Evolutionary conservation across 37 sponge, comb jelly and placozoan species (phyloP), one percentile per base, ranked within the genome.

Genomic region (Petrosia ficiformis): DNA sequence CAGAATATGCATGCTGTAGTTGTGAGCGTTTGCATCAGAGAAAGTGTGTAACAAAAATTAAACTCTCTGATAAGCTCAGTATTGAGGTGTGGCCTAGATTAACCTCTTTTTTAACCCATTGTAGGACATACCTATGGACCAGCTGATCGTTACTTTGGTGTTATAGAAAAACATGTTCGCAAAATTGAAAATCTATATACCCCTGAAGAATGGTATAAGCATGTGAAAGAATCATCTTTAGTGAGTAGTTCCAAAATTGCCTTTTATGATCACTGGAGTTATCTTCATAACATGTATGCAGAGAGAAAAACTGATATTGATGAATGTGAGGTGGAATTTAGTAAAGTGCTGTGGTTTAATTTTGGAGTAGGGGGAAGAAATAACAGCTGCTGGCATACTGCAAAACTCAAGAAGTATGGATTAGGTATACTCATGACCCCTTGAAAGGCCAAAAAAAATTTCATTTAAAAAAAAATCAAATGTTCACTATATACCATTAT

Each of bases 71-170:
- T n/a, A n/a, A n/a, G n/a, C n/a, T n/a, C n/a, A n/a, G n/a, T n/a
- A n/a, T n/a, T n/a, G n/a, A n/a, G n/a, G n/a, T n/a, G n/a, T n/a
- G n/a, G n/a, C n/a, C n/a, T n/a, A n/a, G n/a, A n/a, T n/a, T n/a
- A n/a, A n/a, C n/a, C n/a, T n/a, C n/a, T n/a, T n/a, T n/a, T n/a
- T n/a, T n/a, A n/a, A n/a, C n/a, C n/a, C n/a, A n/a, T 82, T 22
- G 39, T 57, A 67, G 82, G 82, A 3, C 82, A 82, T 48, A 74
- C 82, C 35, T 82, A 82, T 74, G 82, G 82, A 30, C 57, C 75
- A 16, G 72, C 75, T 37, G 76, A 82, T 37, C 82, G 57, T 26
- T 29, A 59, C 32, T 80, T 80, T 72, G 77, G 76, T 41, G 48
- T 75, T 3, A 83, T 83, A 37, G 72, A 83, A 40, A 39, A 44